Evolutionary conservation across 2,888 invertebrate species (phyloP), one percentile per base, ranked within the genome.

Genomic region (Magallana nippona): DNA sequence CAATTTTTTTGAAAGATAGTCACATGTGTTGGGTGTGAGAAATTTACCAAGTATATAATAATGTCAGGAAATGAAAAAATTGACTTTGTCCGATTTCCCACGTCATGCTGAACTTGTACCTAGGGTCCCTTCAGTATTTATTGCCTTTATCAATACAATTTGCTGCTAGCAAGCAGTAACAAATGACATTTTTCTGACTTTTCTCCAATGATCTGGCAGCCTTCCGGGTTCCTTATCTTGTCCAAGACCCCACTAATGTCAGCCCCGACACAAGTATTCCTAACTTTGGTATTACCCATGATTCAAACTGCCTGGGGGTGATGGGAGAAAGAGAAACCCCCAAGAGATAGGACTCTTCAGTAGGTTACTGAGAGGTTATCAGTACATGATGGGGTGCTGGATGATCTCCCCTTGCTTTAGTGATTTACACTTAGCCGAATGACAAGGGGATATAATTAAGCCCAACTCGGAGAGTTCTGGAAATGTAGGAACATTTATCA

Each of bases 211-310:
- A 71, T 71, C 22, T 22, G 71, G 71, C 71, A 71, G 71, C 71
- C 32, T 27, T 32, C 15, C 27, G 71, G 71, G 15, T 27, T 13
- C 15, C 22, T 71, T 71, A 71, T 71, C 71, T 71, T 71, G 71
- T 71, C 11, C 15, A 71, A 71, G 71, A 71, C 71, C 71, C 71
- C 27, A 71, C 71, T 71, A 71, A 71, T 71, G 71, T 71, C 71
- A 71, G 71, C 27, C 22, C 71, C 19, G 71, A 71, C 71, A 71
- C 10, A 22, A 32, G 71, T 32, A 71, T 71, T 71, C 27, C 71
- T 11, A 27, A 32, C 71, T 71, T 19, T 27, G 17, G 71, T 22
- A 71, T 15, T n/a, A 32, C 27, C 13, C 32, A 19, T 27, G 27
- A 32, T 71, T 13, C 27, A 60, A 60, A 27, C 27, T 27, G 71